Base-by-base conservation (phyloP, 1,140 invertebrate species). In the Drosophila lowei region DNA sequence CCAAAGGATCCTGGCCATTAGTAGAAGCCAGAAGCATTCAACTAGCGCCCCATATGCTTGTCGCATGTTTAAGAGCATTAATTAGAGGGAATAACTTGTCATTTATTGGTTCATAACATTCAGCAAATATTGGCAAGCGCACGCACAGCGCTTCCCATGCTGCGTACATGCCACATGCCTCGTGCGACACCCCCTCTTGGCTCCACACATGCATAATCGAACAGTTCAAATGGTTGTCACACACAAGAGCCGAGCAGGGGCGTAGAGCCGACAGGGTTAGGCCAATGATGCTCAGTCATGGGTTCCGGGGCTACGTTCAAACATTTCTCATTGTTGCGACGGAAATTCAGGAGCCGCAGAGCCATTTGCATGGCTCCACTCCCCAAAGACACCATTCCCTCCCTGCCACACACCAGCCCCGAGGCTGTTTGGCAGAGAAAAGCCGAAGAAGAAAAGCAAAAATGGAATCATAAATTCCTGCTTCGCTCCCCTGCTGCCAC, bases 11-110 rank as follows among this genome's bases (percentile, higher is more conserved):
- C 28, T 7, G 28, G 16, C 49, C 64, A 23, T 47, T 47, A 41
- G 16, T 23, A 18, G 25, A 28, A 13, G 34, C 7, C 63, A 23
- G 9, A 47, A 55, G 54, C 60, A 46, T 56, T 71, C 57, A 64
- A 56, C 44, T 46, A 48, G 16, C 52, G 59, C 47, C 72, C 53
- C 68, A 86, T 66, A 81, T 49, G 81, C 64, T 64, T 74, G 61
- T 55, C 64, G 68, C 81, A 85, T 85, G 79, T 71, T 68, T 71
- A 71, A 62, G 62, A 83, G 79, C 65, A 86, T 86, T 86, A 81
- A 81, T 86, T 88, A 78, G 78, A 81, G 60, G 58, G 74, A 77
- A 86, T 86, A 86, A 88, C 77, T 81, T 76, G 65, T 78, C 81
- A 81, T 88, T 77, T 86, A 86, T 88, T 77, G 77, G 73, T 50